phyloP scores from a whole-genome alignment of 1,140 invertebrate genomes.

The Riptortus pedestris region DNA sequence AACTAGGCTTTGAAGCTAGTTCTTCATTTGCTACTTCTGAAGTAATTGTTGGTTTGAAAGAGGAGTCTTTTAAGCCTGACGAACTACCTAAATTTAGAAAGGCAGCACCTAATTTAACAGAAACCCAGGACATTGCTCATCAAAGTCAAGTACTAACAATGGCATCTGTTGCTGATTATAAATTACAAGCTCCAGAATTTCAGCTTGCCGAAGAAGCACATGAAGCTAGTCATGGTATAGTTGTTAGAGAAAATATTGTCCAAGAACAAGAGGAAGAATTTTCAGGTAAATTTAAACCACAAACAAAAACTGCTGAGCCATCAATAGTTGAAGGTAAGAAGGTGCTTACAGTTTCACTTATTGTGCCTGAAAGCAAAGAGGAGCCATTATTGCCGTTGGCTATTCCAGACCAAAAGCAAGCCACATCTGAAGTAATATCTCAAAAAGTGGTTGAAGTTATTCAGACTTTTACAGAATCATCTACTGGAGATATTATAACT shows the following conservation, averaged over 20 bases:
- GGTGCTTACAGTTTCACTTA: constrained; percentile 32
- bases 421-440: constrained; percentile 23
- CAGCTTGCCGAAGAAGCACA: constrained; percentile 36
- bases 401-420: constrained; percentile 30
- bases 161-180: constrained; percentile 33
- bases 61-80: constrained; percentile 33
- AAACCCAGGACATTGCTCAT: constrained; percentile 38
- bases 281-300: constrained; percentile 27
- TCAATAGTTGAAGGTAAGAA: constrained; percentile 30
- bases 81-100: constrained; percentile 33
- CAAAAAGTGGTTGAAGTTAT: constrained; percentile 29
- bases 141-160: constrained; percentile 36
- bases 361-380: constrained; percentile 33
- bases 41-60: constrained; percentile 43
- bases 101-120: constrained; percentile 35
- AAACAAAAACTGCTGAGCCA: constrained; percentile 27
- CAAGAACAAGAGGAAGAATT: constrained; percentile 34
- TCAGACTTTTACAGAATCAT: constrained; percentile 28
- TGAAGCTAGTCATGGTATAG: constrained; percentile 34
- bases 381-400: constrained; percentile 26
- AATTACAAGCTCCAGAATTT: constrained; percentile 27
- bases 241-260: constrained; percentile 33
- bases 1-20: constrained; percentile 35
- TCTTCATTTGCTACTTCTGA: constrained; percentile 41
- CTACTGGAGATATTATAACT: constrained; percentile 25